Percentiles rank a stretch among this genome's conserved stretches.
Evolutionary conservation across 2,888 invertebrate species (phyloP).

Genomic region (Drosophila basisetae): DNA sequence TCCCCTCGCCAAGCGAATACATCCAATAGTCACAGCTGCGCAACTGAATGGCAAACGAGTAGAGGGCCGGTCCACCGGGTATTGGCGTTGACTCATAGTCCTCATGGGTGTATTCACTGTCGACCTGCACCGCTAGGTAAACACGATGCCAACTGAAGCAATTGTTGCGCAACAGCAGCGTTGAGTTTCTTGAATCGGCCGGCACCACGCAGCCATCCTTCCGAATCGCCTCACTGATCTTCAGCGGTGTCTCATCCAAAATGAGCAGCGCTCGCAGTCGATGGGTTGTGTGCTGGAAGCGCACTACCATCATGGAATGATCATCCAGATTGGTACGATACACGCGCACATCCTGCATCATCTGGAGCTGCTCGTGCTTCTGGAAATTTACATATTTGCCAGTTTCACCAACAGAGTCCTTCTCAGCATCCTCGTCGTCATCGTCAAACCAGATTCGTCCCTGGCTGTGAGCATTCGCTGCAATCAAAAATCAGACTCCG

Average conservation of each 20-base stretch:
- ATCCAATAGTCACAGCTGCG: conserved; percentile 63
- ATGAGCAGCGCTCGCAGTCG: conserved; percentile 36
- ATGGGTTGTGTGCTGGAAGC: conserved; percentile 41
- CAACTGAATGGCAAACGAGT: conserved; percentile 54
- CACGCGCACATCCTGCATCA: conserved; percentile 20
- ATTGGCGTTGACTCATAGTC: background rate
- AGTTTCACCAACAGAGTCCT: conserved; percentile 1
- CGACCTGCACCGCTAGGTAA: conserved; percentile 49
- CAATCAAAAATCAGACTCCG: background rate
- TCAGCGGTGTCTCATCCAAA: conserved; percentile 15
- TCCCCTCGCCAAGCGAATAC: background rate
- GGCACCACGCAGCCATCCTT: conserved; percentile 35
- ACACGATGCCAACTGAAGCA: conserved; percentile 19
- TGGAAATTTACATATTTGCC: conserved; percentile 20
- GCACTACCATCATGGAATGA: conserved; percentile 46
- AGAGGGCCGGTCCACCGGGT: conserved; percentile 44
- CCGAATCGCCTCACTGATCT: background rate
- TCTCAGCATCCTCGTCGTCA: background rate
- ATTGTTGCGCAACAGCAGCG: conserved; percentile 57
- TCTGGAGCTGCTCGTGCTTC: conserved; percentile 6
- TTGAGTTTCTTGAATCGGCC: background rate
- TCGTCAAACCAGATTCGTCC: background rate
- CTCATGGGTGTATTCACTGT: background rate
- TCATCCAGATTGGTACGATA: conserved; percentile 50
- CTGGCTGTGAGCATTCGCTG: background rate